These are phyloP conservation scores for Theristicus caerulescens DNA, from an alignment of 2,113 vertebrate species.

Conservation along the genomic window DNA sequence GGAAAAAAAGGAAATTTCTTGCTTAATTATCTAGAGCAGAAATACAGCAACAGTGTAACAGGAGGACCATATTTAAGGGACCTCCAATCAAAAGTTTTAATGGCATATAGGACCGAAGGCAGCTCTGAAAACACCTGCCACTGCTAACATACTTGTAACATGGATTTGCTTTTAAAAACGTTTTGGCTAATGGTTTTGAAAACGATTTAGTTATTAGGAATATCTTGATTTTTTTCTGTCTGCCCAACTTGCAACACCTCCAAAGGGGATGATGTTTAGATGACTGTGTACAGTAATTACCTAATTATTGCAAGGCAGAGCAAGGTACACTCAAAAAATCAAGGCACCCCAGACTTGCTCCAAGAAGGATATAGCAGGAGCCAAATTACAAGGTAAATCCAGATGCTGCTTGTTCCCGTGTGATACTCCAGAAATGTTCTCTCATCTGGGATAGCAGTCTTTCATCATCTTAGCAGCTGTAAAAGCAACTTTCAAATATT, in stretches of 20 bases:
- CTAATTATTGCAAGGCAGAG: background rate
- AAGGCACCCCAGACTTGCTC: background rate
- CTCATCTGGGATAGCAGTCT: background rate
- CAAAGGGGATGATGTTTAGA: background rate
- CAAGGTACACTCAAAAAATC: background rate
- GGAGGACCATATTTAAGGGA: background rate
- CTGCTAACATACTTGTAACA: rapidly evolving
- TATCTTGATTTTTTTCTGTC: background rate
- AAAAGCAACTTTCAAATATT: background rate
- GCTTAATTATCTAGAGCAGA: constrained; percentile 38
- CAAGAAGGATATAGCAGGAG: background rate
- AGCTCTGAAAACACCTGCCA: background rate
- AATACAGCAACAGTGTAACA: constrained; percentile 5
- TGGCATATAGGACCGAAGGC: background rate
- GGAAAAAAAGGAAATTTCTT: background rate
- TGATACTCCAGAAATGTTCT: background rate
- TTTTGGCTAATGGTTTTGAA: background rate
- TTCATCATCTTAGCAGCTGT: background rate
- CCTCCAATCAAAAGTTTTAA: background rate
- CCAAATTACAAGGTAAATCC: background rate
- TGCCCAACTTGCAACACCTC: background rate
- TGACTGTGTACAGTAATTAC: background rate
- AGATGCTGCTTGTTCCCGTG: background rate
- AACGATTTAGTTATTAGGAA: background rate
- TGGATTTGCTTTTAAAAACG: background rate